Base-by-base conservation (phyloP, 2,797 vertebrate genomes). In the Spheniscus humboldti region DNA sequence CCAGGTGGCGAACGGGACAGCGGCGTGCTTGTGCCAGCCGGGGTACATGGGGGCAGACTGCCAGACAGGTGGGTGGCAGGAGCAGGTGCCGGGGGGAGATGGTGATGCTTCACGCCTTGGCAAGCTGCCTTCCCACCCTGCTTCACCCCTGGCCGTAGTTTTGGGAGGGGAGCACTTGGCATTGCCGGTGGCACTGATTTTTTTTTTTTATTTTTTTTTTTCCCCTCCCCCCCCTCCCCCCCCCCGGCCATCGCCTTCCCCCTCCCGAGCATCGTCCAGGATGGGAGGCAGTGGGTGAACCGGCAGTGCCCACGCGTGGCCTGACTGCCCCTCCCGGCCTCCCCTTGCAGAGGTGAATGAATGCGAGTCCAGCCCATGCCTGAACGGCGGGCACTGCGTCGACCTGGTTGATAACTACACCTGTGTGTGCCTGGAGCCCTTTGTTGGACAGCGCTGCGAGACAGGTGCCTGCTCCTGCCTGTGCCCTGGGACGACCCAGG, bases 401-500 rank as follows among this genome's bases (percentile, higher is more conserved):
- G 98, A 99, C 96, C 97, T 95, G 93, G 97, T 98, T 31, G 96
- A 98, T 88, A 98, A 98, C 96, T 99, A 99, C 97, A 99, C 98
- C 93, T 99, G 99, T n/a, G 35, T 98, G 60, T 99, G 99, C 94
- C 95, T 96, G 2, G 91, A 97, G 56, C 93, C 98, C 86, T 99
- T 99, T 93, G 98, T 98, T 37, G 99, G 99, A 96, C 95, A 76
- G 25, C 98, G 97, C 96, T 99, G 99, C 7, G 99, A 99, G 97
- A 99, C 98, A 99, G 99, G 99, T 99, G 96, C 88, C 56, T 10
- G 75, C 79, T 74, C 25, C 75, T 52, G 47, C 72, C 81, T 57
- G 59, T 5, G 3, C 27, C 64, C 35, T 0, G 1, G 43, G 3
- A 31, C 3, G 2, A 18, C 45, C 89, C 39, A 1, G 0, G 0